Base-by-base conservation (phyloP, 2,113 vertebrate species). In the Narcine bancroftii region DNA sequence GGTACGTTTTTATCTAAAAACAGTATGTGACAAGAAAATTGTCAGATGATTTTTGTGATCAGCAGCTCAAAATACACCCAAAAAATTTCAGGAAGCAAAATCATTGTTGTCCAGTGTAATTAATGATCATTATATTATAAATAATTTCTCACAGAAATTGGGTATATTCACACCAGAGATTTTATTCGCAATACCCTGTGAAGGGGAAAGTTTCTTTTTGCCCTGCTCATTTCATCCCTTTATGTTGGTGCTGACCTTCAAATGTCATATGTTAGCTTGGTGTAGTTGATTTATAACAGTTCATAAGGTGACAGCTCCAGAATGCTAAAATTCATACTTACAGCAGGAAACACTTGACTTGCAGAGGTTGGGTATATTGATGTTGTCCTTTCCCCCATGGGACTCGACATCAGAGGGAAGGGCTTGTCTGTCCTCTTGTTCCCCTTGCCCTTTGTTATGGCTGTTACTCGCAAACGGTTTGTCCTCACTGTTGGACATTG, bases 401-500 rank as follows among this genome's bases (percentile, higher is more conserved):
- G 89, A 69, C 3, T 33, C 45, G 29, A 33, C 19, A 1, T 47
- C 89, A 91, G 42, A 3, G 26, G 45, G 21, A 36, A 47, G 24
- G 47, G 89, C 36, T 10, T 26, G 17, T 15, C 65, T 71, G 89
- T 36, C 63, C 63, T 91, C 39, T 2, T 17, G 53, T 7, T 60
- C 81, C 29, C 36, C 4, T 45, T 69, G 89, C 26, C 26, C 89
- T 42, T 42, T 91, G 24, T 66, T 26, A 2, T 11, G 26, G 39
- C 36, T 5, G 10, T 17, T 26, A 17, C 24, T 69, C 0, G 65
- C 60, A 9, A 47, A 47, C 39, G 11, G 26, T 53, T 53, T 53
- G 39, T 69, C 89, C 63, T 91, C 89, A 71, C 24, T 69, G 89
- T 91, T 91, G 39, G 63, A 65, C 89, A 69, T 91, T 47, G 26